Conservation (phyloP, 2,113 vertebrate species). For the Azemiops feae region DNA sequence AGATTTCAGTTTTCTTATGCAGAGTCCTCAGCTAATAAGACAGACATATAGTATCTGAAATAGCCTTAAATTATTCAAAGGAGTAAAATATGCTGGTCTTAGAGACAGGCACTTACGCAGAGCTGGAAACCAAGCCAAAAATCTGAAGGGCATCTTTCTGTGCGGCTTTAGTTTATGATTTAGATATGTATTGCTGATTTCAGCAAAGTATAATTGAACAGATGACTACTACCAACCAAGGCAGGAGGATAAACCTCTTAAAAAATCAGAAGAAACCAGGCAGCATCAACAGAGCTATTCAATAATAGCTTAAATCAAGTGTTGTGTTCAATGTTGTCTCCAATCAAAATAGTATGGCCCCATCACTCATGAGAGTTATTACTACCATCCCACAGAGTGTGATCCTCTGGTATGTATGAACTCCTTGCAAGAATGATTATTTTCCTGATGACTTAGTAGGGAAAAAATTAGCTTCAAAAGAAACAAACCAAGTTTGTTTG, state of each 20-base stretch:
- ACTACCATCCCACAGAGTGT: background rate
- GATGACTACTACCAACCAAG: background rate
- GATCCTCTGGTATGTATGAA: background rate
- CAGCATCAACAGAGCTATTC: background rate
- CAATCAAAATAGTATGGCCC: background rate
- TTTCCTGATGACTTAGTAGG: background rate
- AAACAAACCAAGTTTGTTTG: too few relatives aligned
- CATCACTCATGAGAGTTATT: background rate
- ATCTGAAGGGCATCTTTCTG: background rate
- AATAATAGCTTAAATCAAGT: background rate
- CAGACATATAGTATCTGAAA: background rate
- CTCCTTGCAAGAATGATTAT: background rate
- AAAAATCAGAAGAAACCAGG: background rate
- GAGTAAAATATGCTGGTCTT: slow-evolving; percentile 22
- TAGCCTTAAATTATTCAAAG: background rate
- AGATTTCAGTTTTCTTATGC: slow-evolving; percentile 10
- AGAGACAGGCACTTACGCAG: background rate
- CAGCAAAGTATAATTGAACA: background rate
- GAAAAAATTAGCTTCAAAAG: background rate
- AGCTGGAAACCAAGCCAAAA: background rate
- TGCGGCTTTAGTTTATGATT: background rate
- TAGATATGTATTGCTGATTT: background rate
- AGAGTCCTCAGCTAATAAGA: background rate
- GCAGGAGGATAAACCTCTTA: background rate
- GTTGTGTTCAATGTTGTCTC: background rate